Conservation (phyloP, 2,113 vertebrate genomes). For the Caranx ignobilis region DNA sequence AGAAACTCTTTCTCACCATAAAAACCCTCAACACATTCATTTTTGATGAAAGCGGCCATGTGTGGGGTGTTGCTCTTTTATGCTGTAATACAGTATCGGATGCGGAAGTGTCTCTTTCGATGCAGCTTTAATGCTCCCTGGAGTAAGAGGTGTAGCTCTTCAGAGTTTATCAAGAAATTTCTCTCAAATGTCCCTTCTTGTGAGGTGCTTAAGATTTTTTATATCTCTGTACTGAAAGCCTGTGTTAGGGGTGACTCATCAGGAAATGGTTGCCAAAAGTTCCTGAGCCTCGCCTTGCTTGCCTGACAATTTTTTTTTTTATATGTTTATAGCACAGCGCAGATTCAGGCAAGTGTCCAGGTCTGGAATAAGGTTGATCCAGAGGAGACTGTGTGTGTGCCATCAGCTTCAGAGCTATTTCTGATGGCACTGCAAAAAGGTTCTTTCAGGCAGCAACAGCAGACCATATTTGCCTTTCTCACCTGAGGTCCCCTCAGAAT, state of each 20-base stretch:
- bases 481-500: conserved; percentile 39
- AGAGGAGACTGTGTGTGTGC: conserved; percentile 33
- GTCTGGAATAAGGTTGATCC: conserved; percentile 37
- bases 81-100: conserved; percentile 23
- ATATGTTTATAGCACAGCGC: conserved; percentile 16
- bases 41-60: conserved; percentile 35
- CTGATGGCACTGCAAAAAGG: conserved; percentile 51
- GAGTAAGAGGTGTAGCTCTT: conserved; percentile 34
- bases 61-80: conserved; percentile 22
- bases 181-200: conserved; percentile 44
- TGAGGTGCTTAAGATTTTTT: conserved; percentile 43
- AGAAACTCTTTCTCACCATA: not conserved
- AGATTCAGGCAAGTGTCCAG: conserved; percentile 45
- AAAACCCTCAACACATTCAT: conserved; percentile 14
- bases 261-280: conserved; percentile 47
- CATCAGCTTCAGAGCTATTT: conserved; percentile 33
- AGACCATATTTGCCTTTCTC: conserved; percentile 38
- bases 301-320: conserved; percentile 17
- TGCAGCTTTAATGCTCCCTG: conserved; percentile 34
- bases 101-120: conserved; percentile 36
- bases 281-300: conserved; percentile 26
- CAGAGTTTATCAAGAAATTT: conserved; percentile 53
- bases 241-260: conserved; percentile 46
- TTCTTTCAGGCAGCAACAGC: conserved; percentile 29
- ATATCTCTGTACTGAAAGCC: conserved; percentile 22